These are phyloP conservation scores for Magallana angulata DNA, from an alignment of 1,140 invertebrate species.

Conservation along the genomic window DNA sequence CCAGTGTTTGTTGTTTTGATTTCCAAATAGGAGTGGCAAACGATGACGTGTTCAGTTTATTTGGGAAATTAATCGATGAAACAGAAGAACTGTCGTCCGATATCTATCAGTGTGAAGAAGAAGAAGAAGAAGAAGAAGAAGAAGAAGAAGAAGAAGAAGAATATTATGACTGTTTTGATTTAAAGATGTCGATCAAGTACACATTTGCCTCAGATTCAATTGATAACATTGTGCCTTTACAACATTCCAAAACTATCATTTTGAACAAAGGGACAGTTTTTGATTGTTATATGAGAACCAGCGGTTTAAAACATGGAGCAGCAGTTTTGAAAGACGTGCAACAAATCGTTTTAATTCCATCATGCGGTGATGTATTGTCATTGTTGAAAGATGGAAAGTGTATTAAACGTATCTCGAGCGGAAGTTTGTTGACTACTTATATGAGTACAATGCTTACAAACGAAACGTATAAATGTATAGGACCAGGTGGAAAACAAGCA, in stretches of 20 bases:
- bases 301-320: too few relatives aligned
- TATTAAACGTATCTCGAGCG: neutral
- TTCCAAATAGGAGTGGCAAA: neutral
- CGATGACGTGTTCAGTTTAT: neutral
- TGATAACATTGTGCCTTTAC: neutral
- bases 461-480: neutral
- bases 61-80: neutral
- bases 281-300: too few relatives aligned
- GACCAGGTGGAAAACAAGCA: neutral
- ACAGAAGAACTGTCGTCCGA: neutral
- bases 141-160: too few relatives aligned
- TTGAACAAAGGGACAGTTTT: neutral
- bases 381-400: too few relatives aligned
- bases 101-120: neutral
- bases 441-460: neutral
- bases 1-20: neutral
- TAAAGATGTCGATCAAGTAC: neutral
- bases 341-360: too few relatives aligned
- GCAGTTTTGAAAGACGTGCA: too few relatives aligned
- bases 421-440: neutral
- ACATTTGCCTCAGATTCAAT: neutral
- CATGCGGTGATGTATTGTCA: too few relatives aligned
- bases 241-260: neutral
- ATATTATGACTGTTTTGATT: neutral
- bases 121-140: neutral